These are phyloP conservation scores for Nothobranchius furzeri DNA, from an alignment of 2,113 vertebrate genomes.

Conservation along the genomic window DNA sequence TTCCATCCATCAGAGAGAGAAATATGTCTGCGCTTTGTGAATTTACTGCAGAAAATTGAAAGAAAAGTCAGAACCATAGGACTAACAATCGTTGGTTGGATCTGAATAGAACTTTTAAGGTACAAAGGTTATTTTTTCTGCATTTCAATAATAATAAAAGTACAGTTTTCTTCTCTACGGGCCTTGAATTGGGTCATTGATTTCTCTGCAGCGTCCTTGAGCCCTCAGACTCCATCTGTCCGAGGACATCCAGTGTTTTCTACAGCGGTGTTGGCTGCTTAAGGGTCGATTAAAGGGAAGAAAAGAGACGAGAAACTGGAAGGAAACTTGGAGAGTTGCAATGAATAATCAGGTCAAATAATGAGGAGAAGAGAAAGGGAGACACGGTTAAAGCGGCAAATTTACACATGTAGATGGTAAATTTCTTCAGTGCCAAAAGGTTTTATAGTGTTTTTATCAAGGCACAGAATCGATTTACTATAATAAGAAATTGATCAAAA, in stretches of 20 bases:
- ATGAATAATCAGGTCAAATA: not conserved
- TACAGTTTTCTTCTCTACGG: not conserved
- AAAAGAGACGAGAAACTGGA: not conserved
- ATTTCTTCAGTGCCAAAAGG: too few relatives aligned
- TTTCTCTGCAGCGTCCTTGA: slow-evolving; percentile 54
- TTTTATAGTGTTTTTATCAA: too few relatives aligned
- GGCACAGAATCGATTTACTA: too few relatives aligned
- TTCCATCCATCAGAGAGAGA: not conserved
- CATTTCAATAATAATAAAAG: slow-evolving; percentile 15
- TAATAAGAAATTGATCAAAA: too few relatives aligned
- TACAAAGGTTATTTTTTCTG: slow-evolving; percentile 13
- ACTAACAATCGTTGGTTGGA: slow-evolving; percentile 8
- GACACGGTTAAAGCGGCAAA: too few relatives aligned
- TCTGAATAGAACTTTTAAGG: slow-evolving; percentile 17
- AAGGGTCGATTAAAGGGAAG: slow-evolving; percentile 10
- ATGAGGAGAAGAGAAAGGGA: too few relatives aligned
- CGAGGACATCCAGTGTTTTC: slow-evolving; percentile 35
- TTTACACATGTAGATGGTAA: too few relatives aligned
- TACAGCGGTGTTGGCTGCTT: slow-evolving; percentile 7
- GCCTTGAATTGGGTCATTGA: slow-evolving; percentile 33
- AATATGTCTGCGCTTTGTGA: not conserved
- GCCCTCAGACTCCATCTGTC: slow-evolving; percentile 32
- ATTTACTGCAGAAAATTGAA: not conserved
- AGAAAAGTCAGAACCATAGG: not conserved
- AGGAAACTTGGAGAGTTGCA: slow-evolving; percentile 4